Conservation (phyloP, 2,797 vertebrate genomes). For the Characodon lateralis region DNA sequence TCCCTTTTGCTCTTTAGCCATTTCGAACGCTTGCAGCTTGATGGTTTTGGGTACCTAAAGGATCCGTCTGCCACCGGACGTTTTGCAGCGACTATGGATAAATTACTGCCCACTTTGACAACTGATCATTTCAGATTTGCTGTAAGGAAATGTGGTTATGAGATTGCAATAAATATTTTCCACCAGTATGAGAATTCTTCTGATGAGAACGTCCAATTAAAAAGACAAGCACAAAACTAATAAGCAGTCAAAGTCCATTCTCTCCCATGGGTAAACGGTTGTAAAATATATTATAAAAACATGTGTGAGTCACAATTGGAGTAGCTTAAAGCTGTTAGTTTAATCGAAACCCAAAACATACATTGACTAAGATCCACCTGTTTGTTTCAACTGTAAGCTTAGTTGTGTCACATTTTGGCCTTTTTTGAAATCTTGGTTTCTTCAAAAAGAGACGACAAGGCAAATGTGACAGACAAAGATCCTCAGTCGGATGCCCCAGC, state of each 20-base stretch:
- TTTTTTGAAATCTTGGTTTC: constrained; percentile 8
- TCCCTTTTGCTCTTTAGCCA: neutral
- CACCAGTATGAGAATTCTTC: neutral
- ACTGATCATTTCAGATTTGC: neutral
- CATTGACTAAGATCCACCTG: neutral
- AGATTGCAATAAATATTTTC: neutral
- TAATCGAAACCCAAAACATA: neutral
- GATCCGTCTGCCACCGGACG: neutral
- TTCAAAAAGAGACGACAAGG: constrained; percentile 88
- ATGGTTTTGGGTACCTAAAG: neutral
- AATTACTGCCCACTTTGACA: neutral
- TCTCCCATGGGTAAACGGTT: neutral
- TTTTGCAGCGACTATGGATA: neutral
- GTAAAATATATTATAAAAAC: constrained; percentile 3
- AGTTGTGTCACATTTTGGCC: neutral
- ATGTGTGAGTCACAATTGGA: constrained; percentile 3
- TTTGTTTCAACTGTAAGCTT: neutral
- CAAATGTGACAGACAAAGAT: constrained; percentile 87
- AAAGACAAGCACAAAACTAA: neutral
- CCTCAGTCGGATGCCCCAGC: constrained; percentile 86
- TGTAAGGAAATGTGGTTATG: neutral
- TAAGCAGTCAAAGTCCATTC: neutral
- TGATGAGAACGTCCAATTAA: neutral
- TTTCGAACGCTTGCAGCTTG: neutral
- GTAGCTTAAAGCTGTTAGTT: constrained; percentile 2